Evolutionary conservation across 2,888 invertebrate species (phyloP).

Genomic region (Dysmachus trigonus): DNA sequence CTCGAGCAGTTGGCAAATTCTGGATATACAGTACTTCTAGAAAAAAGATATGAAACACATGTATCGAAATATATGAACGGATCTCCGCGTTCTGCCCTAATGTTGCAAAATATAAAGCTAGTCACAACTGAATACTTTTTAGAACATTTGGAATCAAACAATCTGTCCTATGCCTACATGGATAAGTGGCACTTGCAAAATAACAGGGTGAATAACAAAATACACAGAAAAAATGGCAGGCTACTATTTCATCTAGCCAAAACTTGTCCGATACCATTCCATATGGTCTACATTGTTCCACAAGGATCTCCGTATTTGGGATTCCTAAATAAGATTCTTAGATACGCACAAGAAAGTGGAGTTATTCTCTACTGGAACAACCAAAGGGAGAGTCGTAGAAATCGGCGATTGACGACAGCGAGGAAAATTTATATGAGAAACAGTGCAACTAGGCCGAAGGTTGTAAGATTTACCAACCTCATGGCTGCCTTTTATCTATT

Average conservation of each 20-base stretch:
- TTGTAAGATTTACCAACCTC: slow-evolving; percentile 56
- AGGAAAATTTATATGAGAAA: neutral
- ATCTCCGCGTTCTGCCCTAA: slow-evolving; percentile 48
- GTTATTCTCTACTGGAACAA: slow-evolving; percentile 63
- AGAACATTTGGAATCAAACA: neutral
- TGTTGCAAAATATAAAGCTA: neutral
- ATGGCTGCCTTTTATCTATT: slow-evolving; percentile 59
- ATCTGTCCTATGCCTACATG: slow-evolving; percentile 64
- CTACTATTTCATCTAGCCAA: slow-evolving; percentile 66
- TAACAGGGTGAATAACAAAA: slow-evolving; percentile 55
- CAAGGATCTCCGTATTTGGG: slow-evolving; percentile 70
- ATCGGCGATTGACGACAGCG: neutral
- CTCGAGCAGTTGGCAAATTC: slow-evolving; percentile 57
- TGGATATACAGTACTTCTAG: slow-evolving; percentile 59
- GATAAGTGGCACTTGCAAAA: slow-evolving; percentile 65
- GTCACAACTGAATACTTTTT: neutral
- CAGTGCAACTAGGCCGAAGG: neutral
- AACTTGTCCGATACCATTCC: slow-evolving; percentile 69
- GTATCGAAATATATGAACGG: slow-evolving; percentile 62
- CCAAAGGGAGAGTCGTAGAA: slow-evolving; percentile 48
- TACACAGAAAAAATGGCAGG: slow-evolving; percentile 60
- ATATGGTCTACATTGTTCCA: slow-evolving; percentile 68
- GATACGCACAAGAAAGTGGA: slow-evolving; percentile 67
- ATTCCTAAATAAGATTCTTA: slow-evolving; percentile 65
- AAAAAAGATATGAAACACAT: slow-evolving; percentile 62